These are phyloP conservation scores for Erethizon dorsatum DNA, from an alignment of 2,797 vertebrate species.

Conservation along the genomic window DNA sequence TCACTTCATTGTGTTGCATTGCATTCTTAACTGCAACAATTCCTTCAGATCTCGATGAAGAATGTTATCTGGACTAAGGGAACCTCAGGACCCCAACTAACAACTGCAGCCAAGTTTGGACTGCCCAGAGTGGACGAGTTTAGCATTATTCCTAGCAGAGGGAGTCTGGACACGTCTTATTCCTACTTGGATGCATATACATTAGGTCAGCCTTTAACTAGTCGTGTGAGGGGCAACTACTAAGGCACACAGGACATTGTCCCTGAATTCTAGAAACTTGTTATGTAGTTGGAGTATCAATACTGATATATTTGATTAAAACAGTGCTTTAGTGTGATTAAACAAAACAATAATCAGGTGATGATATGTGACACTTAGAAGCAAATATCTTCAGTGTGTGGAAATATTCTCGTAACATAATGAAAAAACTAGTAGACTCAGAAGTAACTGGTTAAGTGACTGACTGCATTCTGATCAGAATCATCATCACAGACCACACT, in stretches of 20 bases:
- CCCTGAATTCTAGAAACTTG: slow-evolving; percentile 4
- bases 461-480: slow-evolving; percentile 54
- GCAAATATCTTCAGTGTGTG: slow-evolving; percentile 19
- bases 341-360: slow-evolving; percentile 24
- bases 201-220: not conserved
- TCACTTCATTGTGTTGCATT: slow-evolving; percentile 22
- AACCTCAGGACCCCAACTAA: not conserved
- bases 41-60: not conserved
- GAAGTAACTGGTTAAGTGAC: slow-evolving; percentile 6
- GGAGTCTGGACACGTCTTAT: not conserved
- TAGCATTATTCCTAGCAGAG: not conserved
- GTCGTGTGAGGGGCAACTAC: not conserved
- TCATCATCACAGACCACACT: not conserved
- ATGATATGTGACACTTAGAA: not conserved
- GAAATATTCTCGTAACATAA: slow-evolving; percentile 50
- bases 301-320: slow-evolving; percentile 14
- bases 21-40: slow-evolving; percentile 49
- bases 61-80: not conserved
- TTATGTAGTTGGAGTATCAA: not conserved
- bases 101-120: slow-evolving; percentile 37
- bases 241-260: not conserved
- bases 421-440: not conserved
- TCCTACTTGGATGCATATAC: not conserved
- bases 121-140: not conserved
- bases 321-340: not conserved